Percentiles rank a stretch among this genome's conserved stretches.
Evolutionary conservation across 2,797 vertebrate genomes (phyloP).

Genomic region (Enteromius viviparus): DNA sequence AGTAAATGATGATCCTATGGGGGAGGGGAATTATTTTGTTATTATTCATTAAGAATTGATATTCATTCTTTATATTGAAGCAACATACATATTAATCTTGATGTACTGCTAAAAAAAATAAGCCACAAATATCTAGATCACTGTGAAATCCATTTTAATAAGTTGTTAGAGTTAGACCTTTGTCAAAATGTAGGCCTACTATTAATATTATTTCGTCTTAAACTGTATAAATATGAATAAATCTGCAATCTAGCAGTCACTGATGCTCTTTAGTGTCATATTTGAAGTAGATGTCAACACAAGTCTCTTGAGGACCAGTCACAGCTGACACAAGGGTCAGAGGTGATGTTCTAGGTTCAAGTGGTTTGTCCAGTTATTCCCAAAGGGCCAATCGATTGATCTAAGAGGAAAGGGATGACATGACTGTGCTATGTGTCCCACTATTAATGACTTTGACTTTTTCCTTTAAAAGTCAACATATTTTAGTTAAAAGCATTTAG

Average conservation of each 20-base stretch:
- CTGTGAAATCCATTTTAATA: neutral
- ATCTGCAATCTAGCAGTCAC: neutral
- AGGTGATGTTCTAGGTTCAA: constrained; percentile 60
- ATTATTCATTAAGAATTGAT: neutral
- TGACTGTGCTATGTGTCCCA: neutral
- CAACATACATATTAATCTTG: neutral
- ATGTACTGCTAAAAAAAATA: neutral
- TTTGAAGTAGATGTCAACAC: constrained; percentile 35
- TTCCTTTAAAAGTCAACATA: neutral
- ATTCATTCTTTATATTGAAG: neutral
- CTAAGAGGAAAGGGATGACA: constrained; percentile 50
- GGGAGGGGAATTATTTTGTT: neutral
- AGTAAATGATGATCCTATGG: neutral
- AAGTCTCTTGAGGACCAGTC: constrained; percentile 54
- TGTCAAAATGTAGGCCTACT: neutral
- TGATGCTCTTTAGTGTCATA: constrained; percentile 23
- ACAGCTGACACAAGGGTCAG: constrained; percentile 59
- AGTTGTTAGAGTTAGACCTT: neutral
- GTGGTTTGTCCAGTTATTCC: constrained; percentile 65
- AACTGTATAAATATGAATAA: neutral
- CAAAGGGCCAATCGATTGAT: constrained; percentile 62
- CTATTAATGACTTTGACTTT: neutral
- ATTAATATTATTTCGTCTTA: neutral
- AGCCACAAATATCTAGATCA: neutral
- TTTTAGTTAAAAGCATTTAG: neutral